phyloP scores from a whole-genome alignment of 2,888 invertebrate genomes.

The Atrina japonica region DNA sequence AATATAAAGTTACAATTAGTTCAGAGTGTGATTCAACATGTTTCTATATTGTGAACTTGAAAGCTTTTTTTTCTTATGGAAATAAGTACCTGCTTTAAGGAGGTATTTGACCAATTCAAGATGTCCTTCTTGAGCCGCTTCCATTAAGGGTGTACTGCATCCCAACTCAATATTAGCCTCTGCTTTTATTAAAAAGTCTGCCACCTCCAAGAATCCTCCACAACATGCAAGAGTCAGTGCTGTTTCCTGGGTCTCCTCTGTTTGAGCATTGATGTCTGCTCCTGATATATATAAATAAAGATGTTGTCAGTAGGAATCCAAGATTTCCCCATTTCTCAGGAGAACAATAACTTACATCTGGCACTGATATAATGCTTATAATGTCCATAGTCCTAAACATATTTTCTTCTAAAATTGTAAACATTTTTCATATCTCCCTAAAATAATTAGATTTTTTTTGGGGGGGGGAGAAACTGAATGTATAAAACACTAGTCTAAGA shows the following conservation, averaged over 20 bases:
- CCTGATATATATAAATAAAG: conserved; percentile 79
- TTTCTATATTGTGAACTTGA: not conserved
- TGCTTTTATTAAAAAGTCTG: conserved; percentile 96
- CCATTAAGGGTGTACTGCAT: conserved; percentile 96
- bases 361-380: not conserved
- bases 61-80: not conserved
- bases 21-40: too few relatives aligned
- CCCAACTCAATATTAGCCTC: conserved; percentile 97
- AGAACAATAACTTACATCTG: not conserved
- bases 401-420: not conserved
- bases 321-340: conserved; percentile 3
- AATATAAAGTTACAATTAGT: too few relatives aligned
- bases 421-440: not conserved
- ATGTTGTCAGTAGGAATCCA: too few relatives aligned
- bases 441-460: not conserved
- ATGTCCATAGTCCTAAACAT: too few relatives aligned
- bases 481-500: too few relatives aligned
- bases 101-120: conserved; percentile 89
- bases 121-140: conserved; percentile 99
- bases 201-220: conserved; percentile 94
- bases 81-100: conserved; percentile 72
- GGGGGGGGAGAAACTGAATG: too few relatives aligned
- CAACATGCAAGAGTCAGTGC: conserved; percentile 98
- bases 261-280: conserved; percentile 98
- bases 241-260: conserved; percentile 98